phyloP scores from a whole-genome alignment of 2,113 vertebrate genomes.

The Ibidorhyncha struthersii region DNA sequence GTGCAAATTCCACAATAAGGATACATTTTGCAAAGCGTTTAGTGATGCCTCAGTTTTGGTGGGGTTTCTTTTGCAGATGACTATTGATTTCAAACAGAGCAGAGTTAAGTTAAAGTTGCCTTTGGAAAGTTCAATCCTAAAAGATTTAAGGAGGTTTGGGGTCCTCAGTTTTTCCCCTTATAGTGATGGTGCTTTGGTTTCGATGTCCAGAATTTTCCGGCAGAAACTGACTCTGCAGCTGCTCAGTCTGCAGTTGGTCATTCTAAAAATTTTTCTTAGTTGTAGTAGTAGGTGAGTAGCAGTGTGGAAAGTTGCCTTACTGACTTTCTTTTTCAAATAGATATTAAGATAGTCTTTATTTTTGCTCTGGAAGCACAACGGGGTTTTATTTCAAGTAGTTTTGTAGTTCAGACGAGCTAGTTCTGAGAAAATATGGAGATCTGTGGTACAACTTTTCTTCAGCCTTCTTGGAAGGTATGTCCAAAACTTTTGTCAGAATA shows the following conservation, averaged over 20 bases:
- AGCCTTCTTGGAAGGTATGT: neutral
- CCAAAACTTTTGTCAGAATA: neutral
- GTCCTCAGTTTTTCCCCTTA: neutral
- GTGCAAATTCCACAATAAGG: neutral
- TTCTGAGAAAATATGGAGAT: neutral
- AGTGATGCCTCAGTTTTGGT: neutral
- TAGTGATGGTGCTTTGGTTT: neutral
- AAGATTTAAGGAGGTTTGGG: neutral
- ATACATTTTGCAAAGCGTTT: neutral
- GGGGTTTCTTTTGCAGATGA: too few species aligned
- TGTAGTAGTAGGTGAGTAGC: neutral
- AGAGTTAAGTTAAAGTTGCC: neutral
- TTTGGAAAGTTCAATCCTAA: neutral
- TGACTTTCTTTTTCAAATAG: neutral
- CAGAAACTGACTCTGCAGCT: neutral
- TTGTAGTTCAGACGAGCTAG: neutral
- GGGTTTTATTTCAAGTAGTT: neutral
- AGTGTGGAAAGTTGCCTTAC: neutral
- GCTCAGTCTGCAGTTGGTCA: neutral
- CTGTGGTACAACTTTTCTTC: neutral
- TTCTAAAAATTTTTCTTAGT: neutral
- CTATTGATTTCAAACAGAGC: neutral
- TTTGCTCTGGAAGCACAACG: neutral
- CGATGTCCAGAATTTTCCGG: neutral
- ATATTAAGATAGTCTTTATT: neutral